Evolutionary conservation across 2,888 invertebrate genomes (phyloP).

Genomic region (Ormyrus nitidulus): DNA sequence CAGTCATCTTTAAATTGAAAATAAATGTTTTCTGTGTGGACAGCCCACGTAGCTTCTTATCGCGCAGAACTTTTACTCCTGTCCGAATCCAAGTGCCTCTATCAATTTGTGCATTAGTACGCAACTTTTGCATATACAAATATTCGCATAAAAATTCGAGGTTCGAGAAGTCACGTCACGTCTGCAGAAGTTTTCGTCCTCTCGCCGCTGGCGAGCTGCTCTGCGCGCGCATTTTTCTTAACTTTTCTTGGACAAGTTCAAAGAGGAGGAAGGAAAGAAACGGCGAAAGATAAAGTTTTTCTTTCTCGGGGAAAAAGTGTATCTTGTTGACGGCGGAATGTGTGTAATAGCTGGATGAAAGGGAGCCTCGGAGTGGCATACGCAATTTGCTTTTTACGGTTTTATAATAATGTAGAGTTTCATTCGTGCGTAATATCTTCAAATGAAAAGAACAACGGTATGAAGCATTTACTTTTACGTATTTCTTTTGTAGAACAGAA

Average conservation of each 20-base stretch:
- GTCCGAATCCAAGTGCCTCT: too few relatives aligned
- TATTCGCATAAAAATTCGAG: too few relatives aligned
- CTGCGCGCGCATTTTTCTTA: constrained; percentile 14
- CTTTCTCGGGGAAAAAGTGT: neutral
- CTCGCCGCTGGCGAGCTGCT: neutral
- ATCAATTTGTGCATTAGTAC: too few relatives aligned
- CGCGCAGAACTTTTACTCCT: too few relatives aligned
- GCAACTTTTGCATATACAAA: too few relatives aligned
- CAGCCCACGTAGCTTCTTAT: too few relatives aligned
- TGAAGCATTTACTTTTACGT: too few relatives aligned
- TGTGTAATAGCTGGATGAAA: constrained; percentile 1
- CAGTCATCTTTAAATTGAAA: too few relatives aligned
- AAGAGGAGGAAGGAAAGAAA: neutral
- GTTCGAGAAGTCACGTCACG: constrained; percentile 18
- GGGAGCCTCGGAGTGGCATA: neutral
- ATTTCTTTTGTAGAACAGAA: too few relatives aligned
- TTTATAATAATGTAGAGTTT: neutral
- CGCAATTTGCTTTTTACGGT: neutral
- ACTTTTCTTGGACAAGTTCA: constrained; percentile 16
- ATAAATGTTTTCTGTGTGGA: too few relatives aligned
- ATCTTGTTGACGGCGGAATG: neutral
- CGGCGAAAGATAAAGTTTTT: constrained; percentile 2
- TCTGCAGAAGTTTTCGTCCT: constrained; percentile 15
- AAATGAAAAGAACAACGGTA: neutral
- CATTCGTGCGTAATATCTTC: neutral